These are phyloP conservation scores for Augochlora pura DNA, from an alignment of 1,140 invertebrate species.

Conservation along the genomic window DNA sequence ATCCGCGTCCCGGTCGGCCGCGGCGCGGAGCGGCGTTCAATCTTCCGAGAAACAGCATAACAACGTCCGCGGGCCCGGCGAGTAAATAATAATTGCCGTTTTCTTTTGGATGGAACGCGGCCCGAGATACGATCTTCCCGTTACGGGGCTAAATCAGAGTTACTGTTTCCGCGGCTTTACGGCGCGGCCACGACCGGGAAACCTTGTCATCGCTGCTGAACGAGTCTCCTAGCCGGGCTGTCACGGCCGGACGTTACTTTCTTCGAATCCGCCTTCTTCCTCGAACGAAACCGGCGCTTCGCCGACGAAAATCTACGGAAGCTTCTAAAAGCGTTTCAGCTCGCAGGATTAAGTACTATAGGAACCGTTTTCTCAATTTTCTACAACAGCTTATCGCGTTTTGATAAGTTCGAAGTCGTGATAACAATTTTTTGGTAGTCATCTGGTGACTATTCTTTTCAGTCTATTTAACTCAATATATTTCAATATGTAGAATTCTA, in stretches of 20 bases:
- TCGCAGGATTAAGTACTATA: too few relatives aligned
- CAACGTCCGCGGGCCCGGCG: not conserved
- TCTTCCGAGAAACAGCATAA: constrained; percentile 36
- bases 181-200: constrained; percentile 31
- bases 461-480: too few relatives aligned
- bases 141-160: constrained; percentile 33
- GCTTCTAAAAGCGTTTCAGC: too few relatives aligned
- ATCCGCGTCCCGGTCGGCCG: constrained; percentile 17
- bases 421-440: too few relatives aligned
- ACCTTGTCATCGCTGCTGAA: constrained; percentile 13
- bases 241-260: not conserved
- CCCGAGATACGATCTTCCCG: constrained; percentile 32
- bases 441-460: too few relatives aligned
- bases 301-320: too few relatives aligned
- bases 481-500: too few relatives aligned
- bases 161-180: constrained; percentile 29
- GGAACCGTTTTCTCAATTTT: too few relatives aligned
- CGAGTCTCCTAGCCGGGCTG: not conserved
- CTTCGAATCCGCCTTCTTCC: not conserved
- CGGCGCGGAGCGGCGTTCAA: constrained; percentile 14
- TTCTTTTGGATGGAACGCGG: constrained; percentile 33
- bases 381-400: too few relatives aligned
- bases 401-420: too few relatives aligned
- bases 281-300: too few relatives aligned
- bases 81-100: constrained; percentile 55